Conservation (phyloP, 2,113 vertebrate genomes). For the Planiliza haematocheilus region DNA sequence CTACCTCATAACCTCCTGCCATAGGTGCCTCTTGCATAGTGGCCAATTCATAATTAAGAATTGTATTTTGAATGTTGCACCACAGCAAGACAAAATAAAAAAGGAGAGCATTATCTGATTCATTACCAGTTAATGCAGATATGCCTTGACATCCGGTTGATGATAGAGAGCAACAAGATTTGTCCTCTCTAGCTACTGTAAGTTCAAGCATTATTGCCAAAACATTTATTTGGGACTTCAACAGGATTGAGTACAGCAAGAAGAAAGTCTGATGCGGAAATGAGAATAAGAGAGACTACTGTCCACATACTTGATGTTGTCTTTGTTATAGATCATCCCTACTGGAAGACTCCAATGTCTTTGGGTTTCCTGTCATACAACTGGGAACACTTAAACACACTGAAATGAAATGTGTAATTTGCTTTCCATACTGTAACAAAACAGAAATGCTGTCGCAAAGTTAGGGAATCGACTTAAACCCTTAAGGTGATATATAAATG, state of each 20-base stretch:
- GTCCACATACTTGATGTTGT: neutral
- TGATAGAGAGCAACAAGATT: neutral
- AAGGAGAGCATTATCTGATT: too few relatives aligned
- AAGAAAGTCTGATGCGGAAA: neutral
- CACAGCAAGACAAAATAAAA: too few relatives aligned
- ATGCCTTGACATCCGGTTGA: too few relatives aligned
- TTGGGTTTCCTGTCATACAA: too few relatives aligned
- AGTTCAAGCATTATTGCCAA: neutral
- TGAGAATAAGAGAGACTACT: neutral
- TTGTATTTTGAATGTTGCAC: neutral
- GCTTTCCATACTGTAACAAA: conserved; percentile 1
- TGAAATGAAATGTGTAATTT: too few relatives aligned
- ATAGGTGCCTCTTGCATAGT: neutral
- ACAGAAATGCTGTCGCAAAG: neutral
- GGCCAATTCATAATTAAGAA: neutral
- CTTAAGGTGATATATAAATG: neutral
- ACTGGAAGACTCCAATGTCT: too few relatives aligned
- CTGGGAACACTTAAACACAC: neutral
- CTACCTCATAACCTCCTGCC: neutral
- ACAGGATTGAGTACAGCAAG: neutral
- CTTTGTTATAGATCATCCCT: neutral
- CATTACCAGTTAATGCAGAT: too few relatives aligned
- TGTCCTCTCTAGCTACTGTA: neutral
- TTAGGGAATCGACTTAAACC: neutral
- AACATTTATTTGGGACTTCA: too few relatives aligned